Percentiles rank a stretch among this genome's conserved stretches.
phyloP scores from a whole-genome alignment of 2,888 invertebrate genomes.

The Synergus gifuensis region DNA sequence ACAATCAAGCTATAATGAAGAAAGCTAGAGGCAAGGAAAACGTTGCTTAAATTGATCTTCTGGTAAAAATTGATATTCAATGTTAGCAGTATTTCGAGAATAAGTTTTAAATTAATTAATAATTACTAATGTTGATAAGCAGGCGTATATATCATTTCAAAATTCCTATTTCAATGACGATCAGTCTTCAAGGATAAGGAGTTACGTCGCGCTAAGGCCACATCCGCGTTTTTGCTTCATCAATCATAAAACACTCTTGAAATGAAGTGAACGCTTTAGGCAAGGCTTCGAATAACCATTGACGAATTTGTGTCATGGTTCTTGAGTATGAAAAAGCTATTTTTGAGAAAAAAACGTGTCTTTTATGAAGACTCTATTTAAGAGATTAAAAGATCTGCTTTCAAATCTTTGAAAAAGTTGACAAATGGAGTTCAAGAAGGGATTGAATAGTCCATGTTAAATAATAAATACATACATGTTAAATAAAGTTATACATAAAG shows the following conservation, averaged over 20 bases:
- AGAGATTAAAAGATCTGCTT: neutral
- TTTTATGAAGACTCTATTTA: neutral
- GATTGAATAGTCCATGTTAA: too few relatives aligned
- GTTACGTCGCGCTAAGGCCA: neutral
- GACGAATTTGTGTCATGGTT: slow-evolving; percentile 48
- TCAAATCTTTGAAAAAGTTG: too few relatives aligned
- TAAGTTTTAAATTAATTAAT: neutral
- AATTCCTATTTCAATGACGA: neutral
- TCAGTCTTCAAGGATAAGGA: slow-evolving; percentile 2
- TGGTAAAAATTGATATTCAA: neutral
- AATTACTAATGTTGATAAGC: neutral
- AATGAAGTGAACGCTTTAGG: slow-evolving; percentile 19
- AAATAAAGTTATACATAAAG: neutral
- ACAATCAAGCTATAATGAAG: neutral
- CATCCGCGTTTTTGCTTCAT: slow-evolving; percentile 46
- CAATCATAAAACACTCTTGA: slow-evolving; percentile 51
- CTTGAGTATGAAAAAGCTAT: neutral
- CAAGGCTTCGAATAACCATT: slow-evolving; percentile 44
- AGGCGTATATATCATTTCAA: neutral
- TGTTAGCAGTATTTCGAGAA: neutral
- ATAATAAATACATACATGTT: too few relatives aligned
- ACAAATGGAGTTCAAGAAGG: too few relatives aligned
- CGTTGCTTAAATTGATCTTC: neutral
- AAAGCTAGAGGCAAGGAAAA: neutral
- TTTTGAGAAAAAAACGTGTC: neutral